Evolutionary conservation across 1,140 invertebrate species (phyloP).

Genomic region (Heterodera carotae): DNA sequence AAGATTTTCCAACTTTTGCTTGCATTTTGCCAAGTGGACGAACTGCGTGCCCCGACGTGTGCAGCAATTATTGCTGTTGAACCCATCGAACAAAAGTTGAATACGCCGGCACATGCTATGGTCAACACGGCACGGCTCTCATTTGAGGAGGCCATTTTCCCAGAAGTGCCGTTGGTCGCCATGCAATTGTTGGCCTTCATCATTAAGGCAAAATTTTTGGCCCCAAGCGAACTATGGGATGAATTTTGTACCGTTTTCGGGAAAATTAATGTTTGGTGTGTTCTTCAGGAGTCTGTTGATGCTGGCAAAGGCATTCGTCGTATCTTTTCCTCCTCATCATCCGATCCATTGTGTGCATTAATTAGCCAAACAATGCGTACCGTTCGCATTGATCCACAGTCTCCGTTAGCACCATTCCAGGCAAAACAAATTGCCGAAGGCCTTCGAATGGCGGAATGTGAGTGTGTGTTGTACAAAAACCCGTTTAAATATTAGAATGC

Average conservation of each 20-base stretch:
- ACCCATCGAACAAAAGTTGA: background rate
- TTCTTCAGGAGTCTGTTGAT: constrained; percentile 34
- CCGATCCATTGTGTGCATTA: constrained; percentile 7
- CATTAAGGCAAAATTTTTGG: background rate
- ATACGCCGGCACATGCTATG: constrained; percentile 14
- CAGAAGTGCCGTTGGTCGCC: constrained; percentile 24
- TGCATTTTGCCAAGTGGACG: constrained; percentile 35
- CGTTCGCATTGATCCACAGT: constrained; percentile 38
- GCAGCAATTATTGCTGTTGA: constrained; percentile 3
- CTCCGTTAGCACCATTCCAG: constrained; percentile 38
- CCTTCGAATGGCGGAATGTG: constrained; percentile 46
- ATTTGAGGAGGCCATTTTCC: constrained; percentile 14
- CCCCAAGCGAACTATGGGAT: too few species aligned
- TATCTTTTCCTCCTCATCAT: background rate
- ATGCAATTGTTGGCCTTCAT: constrained; percentile 19
- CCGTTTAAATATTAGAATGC: background rate
- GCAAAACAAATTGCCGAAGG: constrained; percentile 46
- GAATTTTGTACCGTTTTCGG: background rate
- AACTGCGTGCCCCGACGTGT: constrained; percentile 21
- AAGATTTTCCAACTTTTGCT: constrained; percentile 34
- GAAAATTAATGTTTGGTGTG: background rate
- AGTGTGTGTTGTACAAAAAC: background rate
- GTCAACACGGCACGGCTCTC: background rate
- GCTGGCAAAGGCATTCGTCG: constrained; percentile 18
- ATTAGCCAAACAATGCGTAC: constrained; percentile 21